Percentiles rank a stretch among this genome's conserved stretches.
Conservation (phyloP, 2,888 invertebrate genomes). For the Nudaria mundana region DNA sequence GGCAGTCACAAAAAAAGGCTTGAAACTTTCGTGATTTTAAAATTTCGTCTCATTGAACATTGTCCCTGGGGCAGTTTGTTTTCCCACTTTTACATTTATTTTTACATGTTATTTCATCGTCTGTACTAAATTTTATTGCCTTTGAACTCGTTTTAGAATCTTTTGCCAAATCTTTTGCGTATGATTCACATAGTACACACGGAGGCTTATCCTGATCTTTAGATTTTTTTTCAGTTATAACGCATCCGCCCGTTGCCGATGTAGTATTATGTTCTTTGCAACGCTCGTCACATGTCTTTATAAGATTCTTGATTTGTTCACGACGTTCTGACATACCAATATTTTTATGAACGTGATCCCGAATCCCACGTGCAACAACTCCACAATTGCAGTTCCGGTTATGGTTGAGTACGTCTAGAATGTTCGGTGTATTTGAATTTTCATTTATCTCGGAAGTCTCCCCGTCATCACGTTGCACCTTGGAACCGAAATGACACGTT, state of each 20-base stretch:
- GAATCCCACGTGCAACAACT: slow-evolving; percentile 41
- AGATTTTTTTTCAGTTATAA: neutral
- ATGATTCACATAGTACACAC: neutral
- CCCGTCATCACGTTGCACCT: slow-evolving; percentile 1
- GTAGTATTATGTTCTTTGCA: neutral
- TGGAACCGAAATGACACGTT: slow-evolving; percentile 26
- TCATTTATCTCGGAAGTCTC: neutral
- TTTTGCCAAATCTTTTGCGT: neutral
- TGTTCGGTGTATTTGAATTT: slow-evolving; percentile 9
- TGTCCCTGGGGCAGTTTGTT: too few species aligned
- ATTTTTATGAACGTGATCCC: slow-evolving; percentile 39
- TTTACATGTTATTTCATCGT: too few species aligned
- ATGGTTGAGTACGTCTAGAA: slow-evolving; percentile 34
- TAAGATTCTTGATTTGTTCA: slow-evolving; percentile 10
- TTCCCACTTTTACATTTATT: too few species aligned
- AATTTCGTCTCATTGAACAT: too few species aligned
- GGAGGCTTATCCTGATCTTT: neutral
- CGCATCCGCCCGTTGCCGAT: neutral
- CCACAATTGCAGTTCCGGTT: slow-evolving; percentile 44
- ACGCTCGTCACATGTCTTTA: neutral
- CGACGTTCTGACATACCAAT: slow-evolving; percentile 29
- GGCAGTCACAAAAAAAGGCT: too few species aligned
- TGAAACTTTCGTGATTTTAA: too few species aligned
- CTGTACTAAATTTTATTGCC: neutral
- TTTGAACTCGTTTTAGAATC: neutral